phyloP scores from a whole-genome alignment of 2,113 vertebrate species.

The Eretmochelys imbricata region DNA sequence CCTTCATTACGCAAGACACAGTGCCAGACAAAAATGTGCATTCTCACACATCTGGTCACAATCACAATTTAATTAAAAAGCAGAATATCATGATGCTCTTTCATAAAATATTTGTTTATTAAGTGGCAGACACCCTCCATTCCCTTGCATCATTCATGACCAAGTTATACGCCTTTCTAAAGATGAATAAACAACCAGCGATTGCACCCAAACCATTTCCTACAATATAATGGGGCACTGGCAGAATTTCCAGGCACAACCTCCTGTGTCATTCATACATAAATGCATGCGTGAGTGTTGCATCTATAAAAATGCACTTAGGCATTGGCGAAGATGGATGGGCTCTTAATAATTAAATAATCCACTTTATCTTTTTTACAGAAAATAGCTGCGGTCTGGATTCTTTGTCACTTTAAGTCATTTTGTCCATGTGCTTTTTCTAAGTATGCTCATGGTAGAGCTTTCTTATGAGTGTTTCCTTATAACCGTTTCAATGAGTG shows the following conservation, averaged over 20 bases:
- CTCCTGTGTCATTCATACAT: neutral
- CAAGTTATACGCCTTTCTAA: neutral
- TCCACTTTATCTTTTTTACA: constrained; percentile 16
- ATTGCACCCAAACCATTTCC: neutral
- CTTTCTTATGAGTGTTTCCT: constrained; percentile 1
- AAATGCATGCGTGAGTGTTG: neutral
- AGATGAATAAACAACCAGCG: neutral
- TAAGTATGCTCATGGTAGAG: constrained; percentile 35
- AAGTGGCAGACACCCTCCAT: neutral
- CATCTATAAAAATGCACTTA: constrained; percentile 33
- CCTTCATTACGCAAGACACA: constrained; percentile 1
- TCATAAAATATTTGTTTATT: neutral
- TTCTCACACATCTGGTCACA: neutral
- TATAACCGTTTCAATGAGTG: neutral
- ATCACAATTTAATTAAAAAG: neutral
- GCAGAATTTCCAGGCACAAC: neutral
- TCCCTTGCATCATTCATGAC: neutral
- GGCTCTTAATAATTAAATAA: constrained; percentile 43
- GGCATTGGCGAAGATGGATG: constrained; percentile 44
- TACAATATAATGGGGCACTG: neutral
- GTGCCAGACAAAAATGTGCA: neutral
- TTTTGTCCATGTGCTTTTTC: constrained; percentile 15
- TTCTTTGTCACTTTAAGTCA: constrained; percentile 46
- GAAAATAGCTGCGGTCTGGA: neutral
- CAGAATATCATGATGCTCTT: neutral